Conservation (phyloP, 2,888 invertebrate species). For the Caradrina clavipalpis region DNA sequence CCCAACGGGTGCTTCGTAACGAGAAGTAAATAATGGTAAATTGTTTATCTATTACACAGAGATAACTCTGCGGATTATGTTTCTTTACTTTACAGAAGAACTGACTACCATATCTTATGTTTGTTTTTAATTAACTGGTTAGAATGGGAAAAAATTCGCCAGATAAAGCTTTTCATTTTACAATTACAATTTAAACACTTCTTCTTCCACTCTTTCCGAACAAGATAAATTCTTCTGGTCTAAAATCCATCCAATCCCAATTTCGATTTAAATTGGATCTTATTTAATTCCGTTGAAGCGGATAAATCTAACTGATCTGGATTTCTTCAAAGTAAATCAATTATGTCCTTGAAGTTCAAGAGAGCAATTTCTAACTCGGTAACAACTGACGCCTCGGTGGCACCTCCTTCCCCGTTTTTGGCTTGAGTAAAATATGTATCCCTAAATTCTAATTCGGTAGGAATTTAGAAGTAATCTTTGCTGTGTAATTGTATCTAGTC, state of each 20-base stretch:
- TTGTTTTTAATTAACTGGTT: conserved; percentile 30
- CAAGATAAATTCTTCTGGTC: not conserved
- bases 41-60: conserved; percentile 31
- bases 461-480: conserved; percentile 18
- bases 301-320: conserved; percentile 13
- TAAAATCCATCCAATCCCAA: conserved; percentile 10
- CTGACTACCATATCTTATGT: conserved; percentile 45
- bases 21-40: conserved; percentile 12
- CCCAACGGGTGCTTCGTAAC: conserved; percentile 19
- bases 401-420: conserved; percentile 3
- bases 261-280: conserved; percentile 12
- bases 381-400: conserved; percentile 4
- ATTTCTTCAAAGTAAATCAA: conserved; percentile 34
- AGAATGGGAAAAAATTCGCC: conserved; percentile 29
- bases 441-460: not conserved
- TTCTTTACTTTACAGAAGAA: conserved; percentile 35
- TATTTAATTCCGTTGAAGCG: conserved; percentile 18
- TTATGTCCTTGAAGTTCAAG: conserved; percentile 22
- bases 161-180: conserved; percentile 1
- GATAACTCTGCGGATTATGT: conserved; percentile 40
- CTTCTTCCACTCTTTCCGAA: not conserved
- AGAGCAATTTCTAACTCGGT: conserved; percentile 7
- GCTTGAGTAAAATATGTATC: not conserved
- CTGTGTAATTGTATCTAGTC: not conserved
- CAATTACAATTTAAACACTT: not conserved